Evolutionary conservation across 2,797 vertebrate genomes (phyloP), one percentile per base, ranked within the genome.

Genomic region (Pangasius sanitwongsei): DNA sequence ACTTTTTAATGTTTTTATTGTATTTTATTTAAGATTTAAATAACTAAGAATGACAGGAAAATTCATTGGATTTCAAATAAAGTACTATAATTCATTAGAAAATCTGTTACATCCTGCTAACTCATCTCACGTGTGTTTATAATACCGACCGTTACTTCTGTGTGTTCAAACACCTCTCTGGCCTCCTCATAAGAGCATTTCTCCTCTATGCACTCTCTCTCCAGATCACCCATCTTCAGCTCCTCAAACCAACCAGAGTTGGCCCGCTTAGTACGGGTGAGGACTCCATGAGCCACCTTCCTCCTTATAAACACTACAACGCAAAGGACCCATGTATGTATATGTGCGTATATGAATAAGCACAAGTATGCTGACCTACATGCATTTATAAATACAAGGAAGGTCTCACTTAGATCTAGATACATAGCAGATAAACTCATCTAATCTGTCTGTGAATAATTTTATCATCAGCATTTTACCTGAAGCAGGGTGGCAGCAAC

Each of bases 161-260:
- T 89, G 90, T 96, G 95, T 37, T 86, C 94, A 70, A 97, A 99
- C 93, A 99, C 97, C 94, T 99, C 98, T 13, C 95, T 93, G 6
- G 97, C 98, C 94, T 99, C 98, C 91, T 99, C 98, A 0, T 96
- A 97, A 1, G 96, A 96, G 89, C 98, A 99, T 0, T 0, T 91
- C 89, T 99, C 98, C 95, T 99, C 98, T 63, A 94, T 84, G 93
- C 98, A 99, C 91, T 99, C 98, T 28, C 98, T 88, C 93, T 98
- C 96, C 91, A 98, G 92, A 18, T 98, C 96, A 0, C 97, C 97
- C 0, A 41, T 48, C 92, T 97, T 95, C 48, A 99, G 86, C 92
- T 99, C 98, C 95, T 99, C 98, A 0, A 98, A 93, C 96, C 97
- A 95, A 44, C 96, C 96, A 0, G 92, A 92, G 93, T 98, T 98